Percentiles rank a stretch among this genome's conserved stretches.
Evolutionary conservation across 1,140 invertebrate genomes (phyloP).

Genomic region (Megathymus violae): DNA sequence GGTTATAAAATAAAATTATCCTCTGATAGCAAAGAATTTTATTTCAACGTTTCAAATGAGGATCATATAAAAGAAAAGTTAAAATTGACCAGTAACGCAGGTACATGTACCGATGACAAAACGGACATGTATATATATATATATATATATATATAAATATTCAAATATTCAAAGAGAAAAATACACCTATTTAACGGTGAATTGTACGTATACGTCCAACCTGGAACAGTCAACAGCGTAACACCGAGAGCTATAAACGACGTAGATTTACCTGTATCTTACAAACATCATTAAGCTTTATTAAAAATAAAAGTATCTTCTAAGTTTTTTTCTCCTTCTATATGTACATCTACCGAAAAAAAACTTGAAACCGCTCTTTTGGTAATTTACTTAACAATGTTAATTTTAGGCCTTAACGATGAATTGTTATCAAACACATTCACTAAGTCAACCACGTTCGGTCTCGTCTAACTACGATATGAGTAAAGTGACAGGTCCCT

Average conservation of each 20-base stretch:
- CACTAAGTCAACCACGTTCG: constrained; percentile 42
- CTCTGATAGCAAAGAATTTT: constrained; percentile 43
- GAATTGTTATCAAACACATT: constrained; percentile 47
- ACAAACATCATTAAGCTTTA: constrained; percentile 56
- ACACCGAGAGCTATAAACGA: constrained; percentile 54
- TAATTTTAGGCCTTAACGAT: constrained; percentile 50
- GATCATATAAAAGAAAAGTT: constrained; percentile 45
- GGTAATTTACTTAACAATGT: constrained; percentile 46
- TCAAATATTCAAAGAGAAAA: constrained; percentile 23
- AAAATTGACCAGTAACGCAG: constrained; percentile 40
- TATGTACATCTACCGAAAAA: constrained; percentile 55
- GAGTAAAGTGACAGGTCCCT: constrained; percentile 73
- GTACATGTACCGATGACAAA: constrained; percentile 18
- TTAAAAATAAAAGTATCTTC: constrained; percentile 53
- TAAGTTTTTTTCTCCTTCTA: constrained; percentile 33
- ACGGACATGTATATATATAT: background rate
- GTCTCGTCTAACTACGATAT: constrained; percentile 71
- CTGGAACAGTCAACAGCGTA: constrained; percentile 56
- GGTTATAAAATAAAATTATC: constrained; percentile 33
- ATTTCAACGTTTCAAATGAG: constrained; percentile 46
- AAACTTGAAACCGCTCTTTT: constrained; percentile 61
- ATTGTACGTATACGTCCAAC: constrained; percentile 46
- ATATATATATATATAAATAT: constrained; percentile 35
- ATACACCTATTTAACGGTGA: constrained; percentile 52
- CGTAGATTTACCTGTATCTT: constrained; percentile 47